Base-by-base conservation (phyloP, 1,140 invertebrate genomes). In the Papilio xuthus region DNA sequence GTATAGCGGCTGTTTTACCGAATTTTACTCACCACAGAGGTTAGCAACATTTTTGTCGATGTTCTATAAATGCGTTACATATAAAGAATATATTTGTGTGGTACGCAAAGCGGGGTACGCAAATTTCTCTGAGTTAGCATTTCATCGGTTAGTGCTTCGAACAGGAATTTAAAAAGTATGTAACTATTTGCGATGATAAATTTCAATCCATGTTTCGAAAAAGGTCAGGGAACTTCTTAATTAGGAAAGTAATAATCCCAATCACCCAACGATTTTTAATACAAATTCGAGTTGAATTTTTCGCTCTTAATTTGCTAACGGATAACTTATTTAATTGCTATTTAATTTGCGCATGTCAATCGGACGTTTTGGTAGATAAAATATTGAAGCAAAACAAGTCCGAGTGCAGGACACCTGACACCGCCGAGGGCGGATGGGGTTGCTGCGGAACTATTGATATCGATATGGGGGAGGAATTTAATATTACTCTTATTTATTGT, bases 401-500 rank as follows among this genome's bases (percentile, higher is more conserved):
- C 20, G 18, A 44, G 70, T 92, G 84, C 47, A 56, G 23, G n/a
- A 87, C 79, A 32, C 77, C 91, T 90, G 89, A 80, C 85, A 85
- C 80, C 79, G 91, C 92, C 88, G 86, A 83, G 83, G 89, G 90
- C 90, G 86, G 84, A 86, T 85, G 84, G 88, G 88, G 88, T 84
- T 89, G 83, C 83, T 84, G 83, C 83, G 84, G 82, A 84, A 89
- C 90, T 91, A 92, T 91, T 87, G 91, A 90, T 92, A 92, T 92
- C 90, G 90, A 91, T 93, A 89, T 88, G 83, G 88, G 92, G 90
- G 89, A 91, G 87, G 87, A 86, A 86, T 90, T 88, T 92, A 92
- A 93, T 93, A 93, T 93, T 91, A 90, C 88, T 90, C 88, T 90
- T 93, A 93, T 93, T 92, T 93, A 91, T 93, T 90, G 92, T 86